phyloP scores from a whole-genome alignment of 2,113 vertebrate species.

The Anhinga anhinga region DNA sequence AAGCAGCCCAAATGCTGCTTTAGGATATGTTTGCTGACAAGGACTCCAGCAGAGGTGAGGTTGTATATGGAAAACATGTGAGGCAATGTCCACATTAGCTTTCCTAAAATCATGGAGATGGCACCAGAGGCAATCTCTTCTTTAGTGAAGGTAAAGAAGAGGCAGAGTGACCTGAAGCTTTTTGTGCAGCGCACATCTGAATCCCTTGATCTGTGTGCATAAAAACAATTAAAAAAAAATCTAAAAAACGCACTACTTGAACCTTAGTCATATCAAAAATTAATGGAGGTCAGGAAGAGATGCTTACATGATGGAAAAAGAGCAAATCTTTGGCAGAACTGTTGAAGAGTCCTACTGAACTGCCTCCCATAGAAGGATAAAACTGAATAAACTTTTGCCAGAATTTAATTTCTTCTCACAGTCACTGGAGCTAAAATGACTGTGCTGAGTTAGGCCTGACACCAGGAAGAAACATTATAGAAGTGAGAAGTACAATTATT shows the following conservation, averaged over 20 bases:
- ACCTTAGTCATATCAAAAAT: background rate
- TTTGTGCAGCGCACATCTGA: background rate
- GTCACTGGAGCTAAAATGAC: background rate
- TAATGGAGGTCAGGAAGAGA: background rate
- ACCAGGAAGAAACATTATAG: background rate
- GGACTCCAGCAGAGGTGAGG: background rate
- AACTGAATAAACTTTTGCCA: background rate
- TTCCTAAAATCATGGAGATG: background rate
- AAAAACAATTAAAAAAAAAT: background rate
- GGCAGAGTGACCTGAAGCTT: rapidly evolving
- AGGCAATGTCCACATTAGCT: background rate
- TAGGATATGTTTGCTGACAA: background rate
- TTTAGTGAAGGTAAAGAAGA: background rate
- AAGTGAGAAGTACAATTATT: background rate
- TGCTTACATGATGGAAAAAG: background rate
- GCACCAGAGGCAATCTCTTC: background rate
- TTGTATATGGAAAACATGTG: background rate
- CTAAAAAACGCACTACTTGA: background rate
- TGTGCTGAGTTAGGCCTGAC: background rate
- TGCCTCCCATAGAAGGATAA: background rate
- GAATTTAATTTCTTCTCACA: background rate
- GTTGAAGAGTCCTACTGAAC: background rate
- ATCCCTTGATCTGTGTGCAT: background rate
- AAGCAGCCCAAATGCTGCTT: background rate
- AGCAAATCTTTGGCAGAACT: background rate